phyloP scores from a whole-genome alignment of 2,888 invertebrate genomes.

The Anoncus sp. region DNA sequence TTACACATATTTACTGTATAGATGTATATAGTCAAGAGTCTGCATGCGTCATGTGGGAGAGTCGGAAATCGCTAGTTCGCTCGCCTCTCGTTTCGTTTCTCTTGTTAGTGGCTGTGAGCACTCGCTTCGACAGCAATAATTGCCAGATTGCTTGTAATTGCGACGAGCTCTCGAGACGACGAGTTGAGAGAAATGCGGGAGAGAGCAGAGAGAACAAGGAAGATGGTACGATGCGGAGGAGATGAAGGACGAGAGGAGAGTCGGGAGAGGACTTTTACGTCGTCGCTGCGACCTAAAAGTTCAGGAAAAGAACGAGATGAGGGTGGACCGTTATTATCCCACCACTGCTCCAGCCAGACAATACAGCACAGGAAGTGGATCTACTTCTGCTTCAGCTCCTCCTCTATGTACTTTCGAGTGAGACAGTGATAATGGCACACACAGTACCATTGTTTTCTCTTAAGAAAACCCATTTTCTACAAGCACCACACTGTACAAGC shows the following conservation, averaged over 20 bases:
- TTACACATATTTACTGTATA: background rate
- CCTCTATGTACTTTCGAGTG: slow-evolving; percentile 28
- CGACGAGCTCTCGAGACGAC: slow-evolving; percentile 78
- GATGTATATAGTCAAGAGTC: slow-evolving; percentile 35
- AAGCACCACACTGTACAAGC: slow-evolving; percentile 32
- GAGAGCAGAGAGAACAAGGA: slow-evolving; percentile 25
- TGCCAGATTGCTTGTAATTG: slow-evolving; percentile 81
- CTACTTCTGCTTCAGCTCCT: slow-evolving; percentile 39
- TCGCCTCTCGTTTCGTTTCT: slow-evolving; percentile 36
- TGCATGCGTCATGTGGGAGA: slow-evolving; percentile 62
- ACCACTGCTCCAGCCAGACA: slow-evolving; percentile 65
- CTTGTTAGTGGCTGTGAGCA: slow-evolving; percentile 29
- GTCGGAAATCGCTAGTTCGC: slow-evolving; percentile 55
- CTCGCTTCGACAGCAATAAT: slow-evolving; percentile 73
- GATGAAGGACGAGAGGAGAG: slow-evolving; percentile 61
- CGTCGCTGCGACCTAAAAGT: slow-evolving; percentile 44
- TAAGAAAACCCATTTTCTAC: slow-evolving; percentile 63
- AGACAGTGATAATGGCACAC: slow-evolving; percentile 60
- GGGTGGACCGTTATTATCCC: slow-evolving; percentile 69
- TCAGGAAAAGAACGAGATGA: slow-evolving; percentile 59
- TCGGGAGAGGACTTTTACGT: slow-evolving; percentile 38
- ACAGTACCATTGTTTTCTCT: slow-evolving; percentile 63
- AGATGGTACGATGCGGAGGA: slow-evolving; percentile 58
- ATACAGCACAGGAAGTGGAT: slow-evolving; percentile 63
- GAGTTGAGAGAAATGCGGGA: slow-evolving; percentile 66